phyloP scores from a whole-genome alignment of 2,113 vertebrate species.

The Chrysemys picta region DNA sequence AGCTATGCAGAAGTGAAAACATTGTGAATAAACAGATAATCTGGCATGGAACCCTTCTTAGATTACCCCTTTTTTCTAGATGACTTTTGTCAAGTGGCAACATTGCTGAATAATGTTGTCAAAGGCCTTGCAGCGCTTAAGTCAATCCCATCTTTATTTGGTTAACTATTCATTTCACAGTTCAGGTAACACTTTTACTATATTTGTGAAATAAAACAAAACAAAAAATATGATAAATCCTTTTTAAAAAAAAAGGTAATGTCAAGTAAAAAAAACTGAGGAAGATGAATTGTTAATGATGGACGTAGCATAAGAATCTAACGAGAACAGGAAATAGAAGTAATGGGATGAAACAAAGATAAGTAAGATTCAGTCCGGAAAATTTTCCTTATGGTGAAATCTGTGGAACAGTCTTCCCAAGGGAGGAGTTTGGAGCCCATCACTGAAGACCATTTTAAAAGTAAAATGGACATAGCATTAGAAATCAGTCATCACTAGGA shows the following conservation, averaged over 20 bases:
- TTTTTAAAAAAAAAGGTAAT: not conserved
- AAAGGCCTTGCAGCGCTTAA: not conserved
- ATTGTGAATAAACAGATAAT: not conserved
- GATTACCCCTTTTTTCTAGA: not conserved
- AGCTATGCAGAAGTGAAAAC: not conserved
- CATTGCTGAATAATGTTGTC: not conserved
- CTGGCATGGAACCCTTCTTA: not conserved
- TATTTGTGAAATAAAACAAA: not conserved
- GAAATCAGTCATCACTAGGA: not conserved
- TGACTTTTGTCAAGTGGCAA: not conserved
- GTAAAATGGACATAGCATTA: not conserved
- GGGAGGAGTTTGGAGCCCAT: not conserved
- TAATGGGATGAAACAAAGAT: not conserved
- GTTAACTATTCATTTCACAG: not conserved
- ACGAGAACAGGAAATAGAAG: not conserved
- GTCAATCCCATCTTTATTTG: not conserved
- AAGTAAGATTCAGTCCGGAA: not conserved
- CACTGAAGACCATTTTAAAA: constrained; percentile 9
- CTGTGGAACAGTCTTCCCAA: not conserved
- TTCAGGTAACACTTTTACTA: not conserved
- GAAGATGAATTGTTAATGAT: not conserved
- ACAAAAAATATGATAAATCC: not conserved
- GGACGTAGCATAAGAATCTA: not conserved
- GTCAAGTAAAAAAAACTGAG: not conserved
- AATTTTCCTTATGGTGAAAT: constrained; percentile 5